Evolutionary conservation across 2,113 vertebrate species (phyloP).

Genomic region (Promerops cafer): DNA sequence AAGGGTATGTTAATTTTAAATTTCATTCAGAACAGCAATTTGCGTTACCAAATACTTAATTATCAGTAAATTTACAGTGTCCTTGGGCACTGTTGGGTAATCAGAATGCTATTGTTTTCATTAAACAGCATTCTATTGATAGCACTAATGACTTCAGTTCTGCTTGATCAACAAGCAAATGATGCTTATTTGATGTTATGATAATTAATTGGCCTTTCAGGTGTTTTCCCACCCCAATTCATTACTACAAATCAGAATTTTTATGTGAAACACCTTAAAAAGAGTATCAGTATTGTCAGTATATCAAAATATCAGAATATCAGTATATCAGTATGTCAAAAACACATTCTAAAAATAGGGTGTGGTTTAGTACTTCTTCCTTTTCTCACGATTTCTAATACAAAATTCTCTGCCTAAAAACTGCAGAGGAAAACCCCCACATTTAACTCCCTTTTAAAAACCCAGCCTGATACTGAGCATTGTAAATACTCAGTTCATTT

Average conservation of each 20-base stretch:
- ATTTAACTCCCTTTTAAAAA: neutral
- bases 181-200: slow-evolving; percentile 15
- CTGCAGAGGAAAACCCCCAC: rapidly evolving
- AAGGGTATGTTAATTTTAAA: neutral
- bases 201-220: slow-evolving; percentile 49
- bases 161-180: slow-evolving; percentile 54
- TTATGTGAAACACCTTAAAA: neutral
- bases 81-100: slow-evolving; percentile 28
- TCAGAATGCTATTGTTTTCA: slow-evolving; percentile 30
- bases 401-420: neutral
- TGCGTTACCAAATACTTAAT: slow-evolving; percentile 27
- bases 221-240: slow-evolving; percentile 8
- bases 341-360: neutral
- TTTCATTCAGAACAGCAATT: neutral
- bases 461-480: neutral
- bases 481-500: neutral
- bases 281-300: neutral
- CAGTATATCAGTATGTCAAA: too few relatives aligned
- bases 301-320: too few relatives aligned
- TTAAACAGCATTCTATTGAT: slow-evolving; percentile 48
- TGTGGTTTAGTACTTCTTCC: neutral
- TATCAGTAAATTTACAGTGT: slow-evolving; percentile 39
- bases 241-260: neutral
- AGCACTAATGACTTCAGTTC: slow-evolving; percentile 38
- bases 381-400: neutral